Evolutionary conservation across 92 coral and sea anemone species (phyloP).

Genomic region (Heliopora coerulea): DNA sequence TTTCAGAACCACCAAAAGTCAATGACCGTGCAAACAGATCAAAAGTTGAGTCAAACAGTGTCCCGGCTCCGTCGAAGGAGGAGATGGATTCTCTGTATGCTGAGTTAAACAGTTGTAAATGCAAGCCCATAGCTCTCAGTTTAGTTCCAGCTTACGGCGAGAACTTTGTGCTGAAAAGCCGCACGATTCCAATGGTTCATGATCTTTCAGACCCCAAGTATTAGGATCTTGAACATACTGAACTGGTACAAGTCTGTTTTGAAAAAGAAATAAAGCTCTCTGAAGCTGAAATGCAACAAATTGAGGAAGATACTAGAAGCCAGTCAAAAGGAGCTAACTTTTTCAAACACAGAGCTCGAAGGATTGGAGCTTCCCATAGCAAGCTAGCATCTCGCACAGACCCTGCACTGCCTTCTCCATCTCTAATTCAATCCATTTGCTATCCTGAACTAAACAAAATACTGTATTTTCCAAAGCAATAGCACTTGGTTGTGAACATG

Average conservation of each 20-base stretch:
- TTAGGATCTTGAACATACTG: background rate
- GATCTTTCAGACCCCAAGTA: background rate
- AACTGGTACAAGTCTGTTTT: background rate
- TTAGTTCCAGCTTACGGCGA: slow-evolving; percentile 50
- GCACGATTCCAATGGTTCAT: slow-evolving; percentile 2
- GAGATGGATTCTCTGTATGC: slow-evolving; percentile 49
- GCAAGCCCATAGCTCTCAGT: slow-evolving; percentile 67
- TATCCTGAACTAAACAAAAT: slow-evolving; percentile 35
- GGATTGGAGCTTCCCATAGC: slow-evolving; percentile 59
- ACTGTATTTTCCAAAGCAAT: slow-evolving; percentile 43
- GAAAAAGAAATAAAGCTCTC: slow-evolving; percentile 2
- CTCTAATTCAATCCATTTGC: slow-evolving; percentile 50
- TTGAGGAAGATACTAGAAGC: no score
- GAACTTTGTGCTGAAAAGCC: slow-evolving; percentile 49
- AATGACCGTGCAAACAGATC: no score
- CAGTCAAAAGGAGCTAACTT: slow-evolving; percentile 39
- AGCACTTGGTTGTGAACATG: slow-evolving; percentile 49
- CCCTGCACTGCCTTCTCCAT: slow-evolving; percentile 51
- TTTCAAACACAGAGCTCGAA: slow-evolving; percentile 45
- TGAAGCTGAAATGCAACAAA: no score
- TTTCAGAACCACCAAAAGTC: no score
- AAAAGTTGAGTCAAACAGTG: background rate
- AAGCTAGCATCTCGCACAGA: slow-evolving; percentile 32
- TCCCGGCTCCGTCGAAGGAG: background rate
- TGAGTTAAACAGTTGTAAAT: slow-evolving; percentile 47